A percentile compares a stretch with the other conserved stretches of the same genome.
phyloP scores from a whole-genome alignment of 2,113 vertebrate genomes.

The Terrapene triunguis region DNA sequence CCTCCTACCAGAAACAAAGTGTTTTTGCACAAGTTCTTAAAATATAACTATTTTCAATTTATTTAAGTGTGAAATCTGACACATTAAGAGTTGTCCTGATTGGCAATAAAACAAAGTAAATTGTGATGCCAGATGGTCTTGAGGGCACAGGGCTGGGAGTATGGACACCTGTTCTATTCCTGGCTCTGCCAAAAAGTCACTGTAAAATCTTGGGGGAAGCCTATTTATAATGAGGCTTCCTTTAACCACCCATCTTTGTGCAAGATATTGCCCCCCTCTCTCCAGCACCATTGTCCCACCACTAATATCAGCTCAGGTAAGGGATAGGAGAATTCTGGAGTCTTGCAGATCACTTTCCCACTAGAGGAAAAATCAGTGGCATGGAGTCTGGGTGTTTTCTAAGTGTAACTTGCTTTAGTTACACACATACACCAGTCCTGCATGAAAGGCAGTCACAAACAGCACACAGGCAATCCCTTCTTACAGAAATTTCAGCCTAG shows the following conservation, averaged over 20 bases:
- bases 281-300: neutral
- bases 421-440: neutral
- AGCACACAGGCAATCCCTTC: neutral
- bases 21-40: neutral
- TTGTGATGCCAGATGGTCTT: neutral
- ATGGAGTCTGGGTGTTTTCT: neutral
- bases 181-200: neutral
- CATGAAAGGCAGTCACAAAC: neutral
- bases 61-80: neutral
- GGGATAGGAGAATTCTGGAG: neutral
- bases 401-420: neutral
- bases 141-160: neutral
- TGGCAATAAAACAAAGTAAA: neutral
- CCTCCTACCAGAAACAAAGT: neutral
- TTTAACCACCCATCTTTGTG: neutral
- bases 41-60: neutral
- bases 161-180: neutral
- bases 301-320: neutral
- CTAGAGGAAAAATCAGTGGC: neutral
- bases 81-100: neutral
- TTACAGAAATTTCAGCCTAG: neutral
- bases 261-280: neutral
- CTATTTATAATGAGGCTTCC: neutral
- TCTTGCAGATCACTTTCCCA: neutral
- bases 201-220: neutral